Base-by-base conservation (phyloP, 2,113 vertebrate genomes). In the Phyllopteryx taeniolatus region DNA sequence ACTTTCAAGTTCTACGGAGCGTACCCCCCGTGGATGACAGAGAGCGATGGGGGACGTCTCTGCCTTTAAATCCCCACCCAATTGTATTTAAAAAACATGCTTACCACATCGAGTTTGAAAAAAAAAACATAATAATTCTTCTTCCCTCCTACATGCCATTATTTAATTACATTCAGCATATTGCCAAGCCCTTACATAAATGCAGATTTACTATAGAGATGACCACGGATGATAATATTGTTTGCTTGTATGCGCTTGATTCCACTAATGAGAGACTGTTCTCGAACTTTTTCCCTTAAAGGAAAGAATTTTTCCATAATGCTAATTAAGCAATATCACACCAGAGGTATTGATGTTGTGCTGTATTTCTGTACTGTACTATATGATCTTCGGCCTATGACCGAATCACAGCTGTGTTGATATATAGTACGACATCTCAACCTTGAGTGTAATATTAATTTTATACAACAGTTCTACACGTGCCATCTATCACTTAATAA, bases 161-260 rank as follows among this genome's bases (percentile, higher is more conserved):
- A 67, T 87, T 85, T 84, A 87, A 90, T 87, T 88, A 77, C 76
- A 89, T 80, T 63, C 72, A 76, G 75, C 76, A 66, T 75, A 77
- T 80, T 71, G 14, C 60, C 15, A 27, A 27, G 27, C 27, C 27
- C 79, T 77, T 70, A 71, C 68, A 81, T 70, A 69, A 84, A 82
- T 56, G 69, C 51, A 68, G 74, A 83, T 88, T 91, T 91, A 87
- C 90, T 89, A 90, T 91, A 87, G 89, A 76, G 88, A 92, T 91
- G 88, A 91, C 85, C 83, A 82, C 68, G 39, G 67, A 63, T 74
- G 74, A 76, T 66, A 75, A 75, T 53, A 57, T 6, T 39, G 6
- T 39, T 39, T 44, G 73, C 74, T 83, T 81, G 20, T n/a, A 20
- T 54, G 20, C 4, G 27, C 27, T 27, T 27, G 27, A 27, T 27